Conservation (phyloP, 2,113 vertebrate species). For the Melospiza georgiana region DNA sequence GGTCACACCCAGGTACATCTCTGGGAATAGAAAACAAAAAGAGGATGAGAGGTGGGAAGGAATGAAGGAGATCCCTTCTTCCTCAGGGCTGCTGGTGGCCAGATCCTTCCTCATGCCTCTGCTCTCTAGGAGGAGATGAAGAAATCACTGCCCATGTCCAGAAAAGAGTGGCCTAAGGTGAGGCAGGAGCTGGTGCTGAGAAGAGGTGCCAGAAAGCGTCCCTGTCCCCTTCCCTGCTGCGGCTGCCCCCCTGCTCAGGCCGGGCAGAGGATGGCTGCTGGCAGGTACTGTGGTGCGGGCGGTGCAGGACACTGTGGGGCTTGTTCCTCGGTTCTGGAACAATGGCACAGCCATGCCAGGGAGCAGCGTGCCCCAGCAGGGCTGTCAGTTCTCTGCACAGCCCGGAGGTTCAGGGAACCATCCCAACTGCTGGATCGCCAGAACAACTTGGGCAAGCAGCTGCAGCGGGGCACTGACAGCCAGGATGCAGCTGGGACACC, state of each 20-base stretch:
- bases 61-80: not conserved
- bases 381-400: not conserved
- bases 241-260: fast-evolving
- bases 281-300: not conserved
- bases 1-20: not conserved
- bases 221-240: not conserved
- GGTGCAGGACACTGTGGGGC: not conserved
- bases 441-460: not conserved
- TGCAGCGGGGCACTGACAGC: too few relatives aligned
- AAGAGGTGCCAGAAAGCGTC: not conserved
- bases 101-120: not conserved
- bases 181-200: not conserved
- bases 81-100: fast-evolving
- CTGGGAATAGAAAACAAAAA: not conserved
- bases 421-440: fast-evolving
- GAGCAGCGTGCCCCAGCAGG: not conserved
- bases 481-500: too few relatives aligned
- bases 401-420: not conserved
- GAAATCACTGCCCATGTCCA: not conserved
- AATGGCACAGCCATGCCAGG: not conserved
- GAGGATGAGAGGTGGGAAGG: not conserved
- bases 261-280: not conserved
- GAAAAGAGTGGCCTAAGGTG: not conserved
- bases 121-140: not conserved
- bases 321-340: conserved; percentile 17